phyloP scores from a whole-genome alignment of 2,113 vertebrate species.

The Phyllopteryx taeniolatus region DNA sequence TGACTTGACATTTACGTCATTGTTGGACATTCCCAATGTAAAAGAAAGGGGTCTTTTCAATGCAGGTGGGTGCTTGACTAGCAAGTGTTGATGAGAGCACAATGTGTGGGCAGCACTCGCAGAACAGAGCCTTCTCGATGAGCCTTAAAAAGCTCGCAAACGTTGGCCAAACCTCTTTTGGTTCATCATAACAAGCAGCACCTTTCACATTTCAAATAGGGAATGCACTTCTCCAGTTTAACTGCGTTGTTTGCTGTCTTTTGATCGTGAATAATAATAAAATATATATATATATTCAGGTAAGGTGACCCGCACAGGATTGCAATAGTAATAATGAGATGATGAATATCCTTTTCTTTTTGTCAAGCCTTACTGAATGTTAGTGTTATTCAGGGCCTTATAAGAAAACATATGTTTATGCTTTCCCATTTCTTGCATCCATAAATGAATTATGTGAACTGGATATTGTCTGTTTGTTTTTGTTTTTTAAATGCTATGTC shows the following conservation, averaged over 20 bases:
- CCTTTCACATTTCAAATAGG: not conserved
- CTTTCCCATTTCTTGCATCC: too few species aligned
- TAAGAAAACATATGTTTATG: too few species aligned
- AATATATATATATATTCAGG: too few species aligned
- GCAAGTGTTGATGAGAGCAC: conserved; percentile 6
- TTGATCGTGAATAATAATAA: not conserved
- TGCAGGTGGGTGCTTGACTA: not conserved
- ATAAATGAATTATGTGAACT: too few species aligned
- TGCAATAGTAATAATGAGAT: too few species aligned
- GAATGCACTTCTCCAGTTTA: not conserved
- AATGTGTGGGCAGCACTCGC: conserved; percentile 1
- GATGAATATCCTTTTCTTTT: too few species aligned
- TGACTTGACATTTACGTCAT: not conserved
- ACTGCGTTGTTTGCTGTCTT: not conserved
- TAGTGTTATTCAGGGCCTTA: too few species aligned
- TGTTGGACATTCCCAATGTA: not conserved
- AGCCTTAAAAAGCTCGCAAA: conserved; percentile 1
- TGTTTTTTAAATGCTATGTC: not conserved
- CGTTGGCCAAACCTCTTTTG: not conserved
- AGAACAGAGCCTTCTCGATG: not conserved
- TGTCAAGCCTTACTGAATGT: too few species aligned
- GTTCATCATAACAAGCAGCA: not conserved
- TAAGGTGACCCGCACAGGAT: too few species aligned
- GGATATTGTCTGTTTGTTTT: not conserved
- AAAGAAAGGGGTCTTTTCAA: not conserved